Base-by-base conservation (phyloP, 2,797 vertebrate species). In the Decapterus maruadsi region DNA sequence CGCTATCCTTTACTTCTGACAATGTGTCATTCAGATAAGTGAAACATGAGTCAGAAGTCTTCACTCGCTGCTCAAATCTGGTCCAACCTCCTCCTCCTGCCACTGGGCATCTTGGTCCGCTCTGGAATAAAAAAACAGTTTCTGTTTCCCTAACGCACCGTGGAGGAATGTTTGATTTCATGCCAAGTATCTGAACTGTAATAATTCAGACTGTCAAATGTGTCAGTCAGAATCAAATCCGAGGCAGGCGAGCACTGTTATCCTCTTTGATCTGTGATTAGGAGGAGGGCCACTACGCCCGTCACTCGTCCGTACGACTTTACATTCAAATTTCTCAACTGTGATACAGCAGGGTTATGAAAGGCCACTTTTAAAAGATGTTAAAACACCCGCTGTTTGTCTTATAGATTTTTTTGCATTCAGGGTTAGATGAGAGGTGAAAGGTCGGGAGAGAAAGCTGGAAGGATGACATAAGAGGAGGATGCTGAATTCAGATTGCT, bases 11-110 rank as follows among this genome's bases (percentile, higher is more conserved):
- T 55, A 75, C 77, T 38, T 77, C 56, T 56, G 76, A 89, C 66
- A 74, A 85, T 81, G 77, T 90, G 80, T 89, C 86, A 89, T 73
- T 90, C 79, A 87, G 76, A 87, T 68, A 54, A 55, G 65, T 88
- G 82, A 83, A 88, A 81, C 81, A 29, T 81, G 84, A 93, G 82
- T 86, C 90, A 26, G 67, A 42, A 77, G 77, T 29, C 29, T 54
- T 45, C 19, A 22, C 42, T 26, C 53, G 0, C 59, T 68, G 43
- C 57, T 76, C 51, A 70, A 75, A 75, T 69, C 68, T 72, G 74
- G 16, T 16, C 75, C 19, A 16, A 43, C 36, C 13, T 72, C 72
- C 26, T 72, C 72, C 26, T 26, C 26, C 53, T 64, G 54, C 46
- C 22, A 14, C 71, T 40, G n/a, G 8, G 11, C 56, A 6, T 59